Evolutionary conservation across 2,888 invertebrate species (phyloP).

Genomic region (Iselma pallidipennis): DNA sequence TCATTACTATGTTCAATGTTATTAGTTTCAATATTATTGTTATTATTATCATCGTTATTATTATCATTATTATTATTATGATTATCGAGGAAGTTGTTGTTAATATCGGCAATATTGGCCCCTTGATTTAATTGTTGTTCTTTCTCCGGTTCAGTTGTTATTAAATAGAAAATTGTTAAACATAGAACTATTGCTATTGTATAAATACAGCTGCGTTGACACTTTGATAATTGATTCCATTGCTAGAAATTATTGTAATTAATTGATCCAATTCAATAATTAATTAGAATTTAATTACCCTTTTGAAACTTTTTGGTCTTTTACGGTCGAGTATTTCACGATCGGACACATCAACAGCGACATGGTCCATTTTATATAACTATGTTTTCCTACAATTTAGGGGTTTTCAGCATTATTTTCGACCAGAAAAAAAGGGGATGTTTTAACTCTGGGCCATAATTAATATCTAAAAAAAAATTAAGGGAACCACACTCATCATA

Average conservation of each 20-base stretch:
- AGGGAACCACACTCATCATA: not conserved
- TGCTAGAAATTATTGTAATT: slow-evolving; percentile 65
- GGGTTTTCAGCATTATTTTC: not conserved
- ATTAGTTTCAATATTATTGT: not conserved
- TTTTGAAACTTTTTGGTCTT: slow-evolving; percentile 38
- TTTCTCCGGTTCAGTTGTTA: slow-evolving; percentile 56
- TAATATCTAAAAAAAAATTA: not conserved
- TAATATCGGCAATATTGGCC: slow-evolving; percentile 37
- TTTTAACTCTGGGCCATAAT: not conserved
- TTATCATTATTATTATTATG: slow-evolving; percentile 43
- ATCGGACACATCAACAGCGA: slow-evolving; percentile 36
- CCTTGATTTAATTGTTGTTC: slow-evolving; percentile 31
- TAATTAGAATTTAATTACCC: slow-evolving; percentile 29
- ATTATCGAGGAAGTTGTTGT: slow-evolving; percentile 27
- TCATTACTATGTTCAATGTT: slow-evolving; percentile 37
- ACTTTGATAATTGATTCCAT: slow-evolving; percentile 85
- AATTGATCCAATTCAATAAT: not conserved
- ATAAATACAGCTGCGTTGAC: slow-evolving; percentile 78
- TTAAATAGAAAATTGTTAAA: slow-evolving; percentile 64
- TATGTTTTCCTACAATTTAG: not conserved
- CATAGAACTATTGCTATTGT: slow-evolving; percentile 63
- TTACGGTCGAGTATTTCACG: slow-evolving; percentile 29
- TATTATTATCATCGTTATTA: not conserved
- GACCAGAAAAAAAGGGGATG: not conserved
- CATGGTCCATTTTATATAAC: slow-evolving; percentile 32